A percentile compares a stretch with the other conserved stretches of the same genome.
phyloP scores from a whole-genome alignment of 2,797 vertebrate genomes.

The Serranus cabrilla region DNA sequence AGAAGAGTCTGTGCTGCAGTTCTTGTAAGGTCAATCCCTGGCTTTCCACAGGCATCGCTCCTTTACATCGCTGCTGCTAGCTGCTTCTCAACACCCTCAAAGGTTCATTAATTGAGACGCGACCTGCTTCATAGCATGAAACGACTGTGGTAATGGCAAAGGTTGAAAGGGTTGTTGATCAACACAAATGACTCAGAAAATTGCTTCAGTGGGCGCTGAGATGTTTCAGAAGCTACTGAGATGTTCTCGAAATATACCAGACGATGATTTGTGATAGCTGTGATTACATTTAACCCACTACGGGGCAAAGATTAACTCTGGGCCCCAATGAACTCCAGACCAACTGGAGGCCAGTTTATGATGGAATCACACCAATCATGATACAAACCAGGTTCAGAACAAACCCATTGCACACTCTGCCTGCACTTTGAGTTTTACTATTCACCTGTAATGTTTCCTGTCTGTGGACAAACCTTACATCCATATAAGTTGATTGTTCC shows the following conservation, averaged over 20 bases:
- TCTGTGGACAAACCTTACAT: no score
- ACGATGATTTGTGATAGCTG: background rate
- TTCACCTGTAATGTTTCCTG: no score
- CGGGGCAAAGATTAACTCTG: background rate
- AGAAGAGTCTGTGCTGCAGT: conserved; percentile 53
- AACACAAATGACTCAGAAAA: conserved; percentile 72
- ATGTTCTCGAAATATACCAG: conserved; percentile 10
- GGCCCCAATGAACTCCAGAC: background rate
- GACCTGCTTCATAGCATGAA: conserved; percentile 58
- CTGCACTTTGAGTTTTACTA: no score
- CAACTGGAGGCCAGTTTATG: no score
- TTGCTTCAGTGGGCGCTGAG: conserved; percentile 26
- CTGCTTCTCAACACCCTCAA: conserved; percentile 39
- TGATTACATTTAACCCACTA: background rate
- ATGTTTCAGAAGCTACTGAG: conserved; percentile 12
- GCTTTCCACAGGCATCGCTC: conserved; percentile 56
- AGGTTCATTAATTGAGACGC: conserved; percentile 61
- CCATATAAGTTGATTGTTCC: no score
- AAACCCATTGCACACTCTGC: no score
- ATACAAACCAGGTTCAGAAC: no score
- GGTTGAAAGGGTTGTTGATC: conserved; percentile 74
- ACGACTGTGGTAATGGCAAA: conserved; percentile 60
- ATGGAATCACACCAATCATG: no score
- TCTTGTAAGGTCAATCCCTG: conserved; percentile 64
- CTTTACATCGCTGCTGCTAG: conserved; percentile 49